phyloP scores from a whole-genome alignment of 2,797 vertebrate species.

The Tokudaia tokunoshimensis region DNA sequence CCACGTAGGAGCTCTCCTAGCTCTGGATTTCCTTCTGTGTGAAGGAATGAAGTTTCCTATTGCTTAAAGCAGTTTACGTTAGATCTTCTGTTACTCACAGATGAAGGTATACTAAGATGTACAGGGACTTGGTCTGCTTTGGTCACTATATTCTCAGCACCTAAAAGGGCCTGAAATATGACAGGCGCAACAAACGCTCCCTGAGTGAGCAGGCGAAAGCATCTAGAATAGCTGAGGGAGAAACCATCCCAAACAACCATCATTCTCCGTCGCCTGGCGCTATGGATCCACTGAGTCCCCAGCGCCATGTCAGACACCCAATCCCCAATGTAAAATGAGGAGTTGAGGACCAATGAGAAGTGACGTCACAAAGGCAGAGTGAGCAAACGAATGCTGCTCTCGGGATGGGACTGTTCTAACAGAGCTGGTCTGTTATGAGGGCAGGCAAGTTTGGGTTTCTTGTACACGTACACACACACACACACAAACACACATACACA shows the following conservation, averaged over 20 bases:
- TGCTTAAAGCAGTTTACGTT: background rate
- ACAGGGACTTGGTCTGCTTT: background rate
- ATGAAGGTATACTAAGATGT: background rate
- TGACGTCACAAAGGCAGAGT: background rate
- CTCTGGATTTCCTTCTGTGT: background rate
- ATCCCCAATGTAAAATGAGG: background rate
- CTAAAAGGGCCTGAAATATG: background rate
- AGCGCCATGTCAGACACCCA: background rate
- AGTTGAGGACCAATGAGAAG: background rate
- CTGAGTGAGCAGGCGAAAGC: background rate
- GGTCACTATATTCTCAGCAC: background rate
- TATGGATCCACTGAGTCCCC: background rate
- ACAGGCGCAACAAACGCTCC: background rate
- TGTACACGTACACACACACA: background rate
- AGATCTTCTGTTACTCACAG: background rate
- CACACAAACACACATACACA: background rate
- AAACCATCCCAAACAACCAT: background rate
- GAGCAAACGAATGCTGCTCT: background rate
- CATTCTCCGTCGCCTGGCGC: background rate
- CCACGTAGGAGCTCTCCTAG: background rate
- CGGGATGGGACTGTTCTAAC: background rate
- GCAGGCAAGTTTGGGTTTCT: background rate
- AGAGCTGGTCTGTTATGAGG: background rate
- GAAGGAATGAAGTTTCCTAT: background rate
- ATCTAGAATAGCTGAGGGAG: background rate